Percentiles rank a stretch among this genome's conserved stretches.
Conservation (phyloP, 2,888 invertebrate species). For the Zaprionus bogoriensis region DNA sequence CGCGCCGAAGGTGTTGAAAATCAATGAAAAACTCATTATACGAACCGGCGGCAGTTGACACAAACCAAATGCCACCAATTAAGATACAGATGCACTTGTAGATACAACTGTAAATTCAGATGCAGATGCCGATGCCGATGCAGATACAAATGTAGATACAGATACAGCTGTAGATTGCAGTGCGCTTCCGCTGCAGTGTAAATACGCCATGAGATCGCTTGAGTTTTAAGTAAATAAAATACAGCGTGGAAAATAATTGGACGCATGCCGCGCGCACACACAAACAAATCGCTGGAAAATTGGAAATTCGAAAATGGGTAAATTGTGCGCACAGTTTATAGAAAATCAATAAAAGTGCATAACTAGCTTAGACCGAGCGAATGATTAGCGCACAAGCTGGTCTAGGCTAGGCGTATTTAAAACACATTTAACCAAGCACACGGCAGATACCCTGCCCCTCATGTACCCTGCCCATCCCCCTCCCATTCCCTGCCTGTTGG, state of each 20-base stretch:
- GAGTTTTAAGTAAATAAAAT: conserved; percentile 69
- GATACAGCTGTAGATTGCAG: conserved; percentile 28
- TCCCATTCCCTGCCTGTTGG: neutral
- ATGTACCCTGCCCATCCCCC: neutral
- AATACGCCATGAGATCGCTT: conserved; percentile 55
- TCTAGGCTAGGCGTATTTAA: conserved; percentile 47
- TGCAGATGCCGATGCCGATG: conserved; percentile 19
- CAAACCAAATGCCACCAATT: conserved; percentile 83
- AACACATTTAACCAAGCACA: conserved; percentile 50
- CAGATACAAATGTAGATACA: conserved; percentile 20
- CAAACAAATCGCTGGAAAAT: conserved; percentile 37
- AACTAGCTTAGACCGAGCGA: conserved; percentile 36
- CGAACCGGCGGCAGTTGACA: conserved; percentile 80
- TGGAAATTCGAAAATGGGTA: neutral
- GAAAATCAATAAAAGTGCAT: conserved; percentile 65
- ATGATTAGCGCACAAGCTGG: conserved; percentile 18
- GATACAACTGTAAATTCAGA: conserved; percentile 17
- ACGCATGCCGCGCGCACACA: conserved; percentile 60
- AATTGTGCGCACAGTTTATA: conserved; percentile 30
- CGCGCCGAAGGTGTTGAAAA: conserved; percentile 74
- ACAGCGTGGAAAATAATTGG: conserved; percentile 59
- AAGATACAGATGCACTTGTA: conserved; percentile 35
- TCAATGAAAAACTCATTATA: conserved; percentile 77
- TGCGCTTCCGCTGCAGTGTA: conserved; percentile 67
- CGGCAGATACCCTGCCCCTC: conserved; percentile 6